Conservation (phyloP, 2,888 invertebrate genomes). For the Torymus tubicola region DNA sequence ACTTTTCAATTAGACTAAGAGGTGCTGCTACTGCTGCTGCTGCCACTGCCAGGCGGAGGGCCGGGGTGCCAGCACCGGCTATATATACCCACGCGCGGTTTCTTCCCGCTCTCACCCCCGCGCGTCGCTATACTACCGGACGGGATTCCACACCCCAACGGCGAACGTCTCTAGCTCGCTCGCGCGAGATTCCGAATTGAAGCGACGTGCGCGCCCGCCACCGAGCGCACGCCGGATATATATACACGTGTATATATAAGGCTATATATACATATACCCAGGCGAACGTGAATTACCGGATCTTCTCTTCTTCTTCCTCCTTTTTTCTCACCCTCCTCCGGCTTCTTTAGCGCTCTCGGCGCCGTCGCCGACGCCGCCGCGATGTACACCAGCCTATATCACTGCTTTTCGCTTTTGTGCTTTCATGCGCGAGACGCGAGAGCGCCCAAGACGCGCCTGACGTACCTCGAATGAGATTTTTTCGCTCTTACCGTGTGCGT, state of each 20-base stretch:
- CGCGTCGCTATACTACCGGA: slow-evolving; percentile 58
- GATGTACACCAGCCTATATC: slow-evolving; percentile 33
- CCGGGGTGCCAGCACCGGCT: background rate
- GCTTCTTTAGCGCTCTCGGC: slow-evolving; percentile 1
- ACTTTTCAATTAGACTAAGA: slow-evolving; percentile 77
- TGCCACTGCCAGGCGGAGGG: slow-evolving; percentile 49
- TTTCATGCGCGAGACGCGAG: slow-evolving; percentile 38
- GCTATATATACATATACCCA: slow-evolving; percentile 29
- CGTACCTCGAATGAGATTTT: slow-evolving; percentile 43
- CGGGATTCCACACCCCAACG: slow-evolving; percentile 64
- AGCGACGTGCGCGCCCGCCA: slow-evolving; percentile 61
- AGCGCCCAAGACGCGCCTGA: slow-evolving; percentile 27
- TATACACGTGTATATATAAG: too few relatives aligned
- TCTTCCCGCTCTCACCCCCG: slow-evolving; percentile 60
- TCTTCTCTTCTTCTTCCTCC: slow-evolving; percentile 38
- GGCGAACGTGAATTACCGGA: slow-evolving; percentile 49
- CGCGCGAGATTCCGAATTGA: slow-evolving; percentile 70
- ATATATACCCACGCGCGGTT: slow-evolving; percentile 58
- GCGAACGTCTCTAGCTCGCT: slow-evolving; percentile 61
- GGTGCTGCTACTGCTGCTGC: slow-evolving; percentile 68
- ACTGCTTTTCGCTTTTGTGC: slow-evolving; percentile 45
- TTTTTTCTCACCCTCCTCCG: slow-evolving; percentile 43
- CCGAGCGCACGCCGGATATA: too few relatives aligned
- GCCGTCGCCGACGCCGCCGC: background rate
- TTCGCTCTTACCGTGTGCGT: background rate